A percentile compares a stretch with the other conserved stretches of the same genome.
These are phyloP conservation scores for Eonycteris spelaea DNA, from an alignment of 2,113 vertebrate species.

Conservation along the genomic window DNA sequence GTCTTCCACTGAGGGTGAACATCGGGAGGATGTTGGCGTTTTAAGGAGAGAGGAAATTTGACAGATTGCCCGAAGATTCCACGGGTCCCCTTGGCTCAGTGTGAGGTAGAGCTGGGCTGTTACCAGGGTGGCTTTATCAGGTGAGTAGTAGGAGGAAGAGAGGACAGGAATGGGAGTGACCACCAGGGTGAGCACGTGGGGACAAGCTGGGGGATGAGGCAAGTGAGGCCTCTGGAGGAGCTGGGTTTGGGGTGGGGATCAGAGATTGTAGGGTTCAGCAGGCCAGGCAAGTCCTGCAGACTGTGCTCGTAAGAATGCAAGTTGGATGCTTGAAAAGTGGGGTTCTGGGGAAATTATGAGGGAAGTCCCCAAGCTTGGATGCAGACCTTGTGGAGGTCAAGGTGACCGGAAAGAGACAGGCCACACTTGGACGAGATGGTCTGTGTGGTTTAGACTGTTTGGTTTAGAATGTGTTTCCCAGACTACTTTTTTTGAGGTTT, in stretches of 20 bases:
- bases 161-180: not conserved
- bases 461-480: not conserved
- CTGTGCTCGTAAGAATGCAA: not conserved
- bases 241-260: not conserved
- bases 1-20: not conserved
- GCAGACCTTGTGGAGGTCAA: not conserved
- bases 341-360: not conserved
- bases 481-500: not conserved
- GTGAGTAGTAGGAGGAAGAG: not conserved
- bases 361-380: not conserved
- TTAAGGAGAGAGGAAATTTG: not conserved
- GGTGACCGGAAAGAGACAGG: not conserved
- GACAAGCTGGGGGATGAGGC: not conserved
- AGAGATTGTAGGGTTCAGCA: too few species aligned
- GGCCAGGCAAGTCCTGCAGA: not conserved
- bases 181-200: rapidly evolving
- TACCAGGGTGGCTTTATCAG: not conserved
- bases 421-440: rapidly evolving
- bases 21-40: not conserved
- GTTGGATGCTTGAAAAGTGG: not conserved
- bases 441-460: not conserved
- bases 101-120: not conserved
- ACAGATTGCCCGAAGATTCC: too few species aligned
- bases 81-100: not conserved
- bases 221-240: not conserved